These are phyloP conservation scores for Thymelicus lineola DNA, from an alignment of 2,888 invertebrate species.

Conservation along the genomic window DNA sequence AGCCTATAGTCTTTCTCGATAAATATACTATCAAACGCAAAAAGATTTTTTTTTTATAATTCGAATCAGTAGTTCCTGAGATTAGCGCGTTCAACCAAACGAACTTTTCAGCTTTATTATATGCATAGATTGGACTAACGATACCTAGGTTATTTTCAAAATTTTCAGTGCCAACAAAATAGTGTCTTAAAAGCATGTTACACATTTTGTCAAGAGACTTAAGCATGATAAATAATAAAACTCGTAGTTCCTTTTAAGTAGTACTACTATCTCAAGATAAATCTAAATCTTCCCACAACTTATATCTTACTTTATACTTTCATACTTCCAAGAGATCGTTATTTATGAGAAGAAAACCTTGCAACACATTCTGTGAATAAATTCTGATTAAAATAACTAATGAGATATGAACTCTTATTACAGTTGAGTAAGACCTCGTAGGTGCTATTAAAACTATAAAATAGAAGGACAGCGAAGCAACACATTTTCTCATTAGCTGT, in stretches of 20 bases:
- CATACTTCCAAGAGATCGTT: slow-evolving; percentile 18
- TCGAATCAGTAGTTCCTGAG: too few species aligned
- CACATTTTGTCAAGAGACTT: background rate
- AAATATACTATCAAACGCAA: too few species aligned
- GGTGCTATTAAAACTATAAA: slow-evolving; percentile 64
- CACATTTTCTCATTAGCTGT: slow-evolving; percentile 76
- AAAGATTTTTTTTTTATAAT: too few species aligned
- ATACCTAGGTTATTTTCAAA: too few species aligned
- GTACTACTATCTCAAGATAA: slow-evolving; percentile 6
- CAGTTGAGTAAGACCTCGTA: slow-evolving; percentile 37
- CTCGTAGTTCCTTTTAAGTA: background rate
- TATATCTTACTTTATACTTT: slow-evolving; percentile 31
- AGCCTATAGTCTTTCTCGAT: too few species aligned
- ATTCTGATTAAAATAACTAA: slow-evolving; percentile 37
- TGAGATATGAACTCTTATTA: slow-evolving; percentile 38
- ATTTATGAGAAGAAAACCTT: slow-evolving; percentile 25
- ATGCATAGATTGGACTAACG: too few species aligned
- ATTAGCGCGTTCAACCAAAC: too few species aligned
- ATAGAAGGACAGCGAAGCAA: slow-evolving; percentile 54
- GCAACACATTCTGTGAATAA: slow-evolving; percentile 32
- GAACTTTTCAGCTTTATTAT: too few species aligned
- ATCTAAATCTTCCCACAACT: slow-evolving; percentile 22
- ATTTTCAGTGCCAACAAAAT: too few species aligned
- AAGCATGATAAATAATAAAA: background rate
- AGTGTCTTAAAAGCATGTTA: too few species aligned